Base-by-base conservation (phyloP, 2,113 vertebrate genomes). In the Cyrtonyx montezumae region DNA sequence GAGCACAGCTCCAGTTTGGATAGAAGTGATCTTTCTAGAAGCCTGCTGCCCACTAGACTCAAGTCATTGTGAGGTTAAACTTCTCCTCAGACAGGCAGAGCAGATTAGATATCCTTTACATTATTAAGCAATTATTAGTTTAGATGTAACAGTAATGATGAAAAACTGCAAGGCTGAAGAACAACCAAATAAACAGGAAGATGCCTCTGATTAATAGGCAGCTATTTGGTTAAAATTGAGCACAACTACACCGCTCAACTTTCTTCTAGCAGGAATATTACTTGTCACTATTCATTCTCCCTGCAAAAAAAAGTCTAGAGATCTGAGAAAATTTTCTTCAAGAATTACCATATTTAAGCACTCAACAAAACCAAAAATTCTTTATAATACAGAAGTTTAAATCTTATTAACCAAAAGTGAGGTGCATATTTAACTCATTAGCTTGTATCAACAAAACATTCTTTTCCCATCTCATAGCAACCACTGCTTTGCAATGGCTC, bases 361-460 rank as follows among this genome's bases (percentile, higher is more conserved):
- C 61, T 43, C 37, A 67, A 34, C 67, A 65, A 86, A 95, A 88
- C 32, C 5, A 75, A 61, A 93, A 91, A 81, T 42, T n/a, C 53
- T 68, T 68, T 46, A 56, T 36, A 94, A 84, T 48, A 51, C 40
- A 61, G 2, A 13, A 93, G 87, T 76, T 86, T 79, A 86, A 67
- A 81, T 28, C 76, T 74, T 71, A 87, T 80, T 94, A 92, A 94
- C 87, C 55, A 10, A 46, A 92, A 94, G 26, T 43, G 61, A 86
- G 23, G 61, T 17, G 37, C 56, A 62, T 58, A 79, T 91, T 94
- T 90, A 95, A 94, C 69, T 90, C 79, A 78, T 91, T 88, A 90
- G 75, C 79, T 68, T n/a, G 40, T 83, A 85, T 83, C 49, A 78
- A 68, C 74, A 83, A 10, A 21, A 89, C 32, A 68, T 91, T 90